phyloP scores from a whole-genome alignment of 2,888 invertebrate genomes.

The Agriotes lineatus region DNA sequence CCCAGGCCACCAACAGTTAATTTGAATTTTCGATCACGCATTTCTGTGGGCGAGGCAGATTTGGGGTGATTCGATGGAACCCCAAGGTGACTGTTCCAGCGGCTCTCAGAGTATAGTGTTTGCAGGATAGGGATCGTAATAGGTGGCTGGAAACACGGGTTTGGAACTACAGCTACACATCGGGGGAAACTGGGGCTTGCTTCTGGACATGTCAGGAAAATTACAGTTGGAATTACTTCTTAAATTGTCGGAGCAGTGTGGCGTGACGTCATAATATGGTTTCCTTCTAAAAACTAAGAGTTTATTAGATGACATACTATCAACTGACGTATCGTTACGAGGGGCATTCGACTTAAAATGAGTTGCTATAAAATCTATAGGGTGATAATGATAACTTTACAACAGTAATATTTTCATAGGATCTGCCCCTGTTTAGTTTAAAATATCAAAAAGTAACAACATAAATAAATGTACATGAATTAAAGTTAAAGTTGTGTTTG shows the following conservation, averaged over 20 bases:
- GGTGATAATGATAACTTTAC: no score
- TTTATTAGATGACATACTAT: no score
- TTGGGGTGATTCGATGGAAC: slow-evolving; percentile 43
- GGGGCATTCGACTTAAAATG: no score
- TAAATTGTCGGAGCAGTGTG: slow-evolving; percentile 28
- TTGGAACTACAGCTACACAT: slow-evolving; percentile 20
- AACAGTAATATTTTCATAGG: no score
- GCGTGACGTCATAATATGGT: slow-evolving; percentile 23
- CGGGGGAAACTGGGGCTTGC: slow-evolving; percentile 18
- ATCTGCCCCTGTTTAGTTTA: no score
- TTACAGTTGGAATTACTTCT: slow-evolving; percentile 41
- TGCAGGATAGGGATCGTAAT: neutral
- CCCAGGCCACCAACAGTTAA: slow-evolving; percentile 49
- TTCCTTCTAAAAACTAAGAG: no score
- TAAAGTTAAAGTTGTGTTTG: no score
- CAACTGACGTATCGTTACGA: no score
- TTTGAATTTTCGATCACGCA: slow-evolving; percentile 53
- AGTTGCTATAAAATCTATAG: no score
- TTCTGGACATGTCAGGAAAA: slow-evolving; percentile 43
- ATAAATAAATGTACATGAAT: no score
- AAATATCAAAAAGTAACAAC: no score
- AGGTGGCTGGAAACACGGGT: slow-evolving; percentile 6
- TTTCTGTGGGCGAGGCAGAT: slow-evolving; percentile 42
- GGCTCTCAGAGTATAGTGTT: slow-evolving; percentile 18
- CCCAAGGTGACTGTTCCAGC: slow-evolving; percentile 43